Conservation (phyloP, 2,113 vertebrate genomes). For the Colossoma macropomum region DNA sequence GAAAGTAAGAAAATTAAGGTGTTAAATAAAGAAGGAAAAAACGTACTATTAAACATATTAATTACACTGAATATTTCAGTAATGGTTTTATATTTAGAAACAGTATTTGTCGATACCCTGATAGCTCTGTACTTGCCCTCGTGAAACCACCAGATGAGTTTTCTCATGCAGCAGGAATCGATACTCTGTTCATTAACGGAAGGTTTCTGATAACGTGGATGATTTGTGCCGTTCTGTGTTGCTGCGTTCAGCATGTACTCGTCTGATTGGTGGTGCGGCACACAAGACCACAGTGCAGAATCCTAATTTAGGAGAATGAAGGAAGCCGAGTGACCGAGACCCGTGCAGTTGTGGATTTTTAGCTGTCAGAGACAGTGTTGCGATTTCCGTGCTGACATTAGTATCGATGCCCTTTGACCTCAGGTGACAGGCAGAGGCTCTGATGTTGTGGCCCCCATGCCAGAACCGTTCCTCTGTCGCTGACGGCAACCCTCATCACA, state of each 20-base stretch:
- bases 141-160: neutral
- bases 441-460: slow-evolving; percentile 18
- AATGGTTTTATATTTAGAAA: neutral
- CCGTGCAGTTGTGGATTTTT: neutral
- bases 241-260: neutral
- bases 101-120: neutral
- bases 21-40: neutral
- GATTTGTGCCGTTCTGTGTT: neutral
- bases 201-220: neutral
- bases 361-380: slow-evolving; percentile 10
- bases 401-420: slow-evolving; percentile 46
- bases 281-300: neutral
- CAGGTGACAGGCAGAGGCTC: slow-evolving; percentile 19
- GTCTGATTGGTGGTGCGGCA: neutral
- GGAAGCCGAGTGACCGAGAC: neutral
- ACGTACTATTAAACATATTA: neutral
- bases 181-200: neutral
- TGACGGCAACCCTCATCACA: slow-evolving; percentile 31
- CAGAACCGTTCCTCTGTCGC: slow-evolving; percentile 29
- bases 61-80: neutral
- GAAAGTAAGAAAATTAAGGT: too few species aligned
- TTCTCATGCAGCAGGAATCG: neutral
- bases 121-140: neutral
- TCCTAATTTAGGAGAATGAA: neutral
- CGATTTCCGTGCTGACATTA: slow-evolving; percentile 6